Evolutionary conservation across 2,888 invertebrate genomes (phyloP), one percentile per base, ranked within the genome.

Genomic region (Eumerus sabulonum): DNA sequence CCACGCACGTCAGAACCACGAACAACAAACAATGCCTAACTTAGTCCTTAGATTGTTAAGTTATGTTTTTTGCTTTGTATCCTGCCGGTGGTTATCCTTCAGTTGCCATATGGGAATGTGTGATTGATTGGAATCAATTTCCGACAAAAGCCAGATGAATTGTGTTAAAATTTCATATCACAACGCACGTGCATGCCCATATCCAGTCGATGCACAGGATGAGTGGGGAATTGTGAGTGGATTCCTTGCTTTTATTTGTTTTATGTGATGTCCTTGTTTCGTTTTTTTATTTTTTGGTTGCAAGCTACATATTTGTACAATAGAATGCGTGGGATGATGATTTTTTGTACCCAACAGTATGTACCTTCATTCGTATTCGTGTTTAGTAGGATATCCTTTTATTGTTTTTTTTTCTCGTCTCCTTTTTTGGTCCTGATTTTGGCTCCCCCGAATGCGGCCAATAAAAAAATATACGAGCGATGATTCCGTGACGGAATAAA

Each of bases 61-160:
- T 51, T 66, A 72, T 67, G 54, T 64, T 63, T 62, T 59, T 48
- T 50, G 40, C 1, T 56, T 56, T 56, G 62, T 53, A 13, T 59
- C 40, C 40, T 40, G 5, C 40, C n/a, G 12, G 56, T 42, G 4
- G n/a, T 12, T 11, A 13, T 27, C 38, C 9, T 35, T 1, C 56
- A 53, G 1, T 38, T 27, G 64, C 42, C 48, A 56, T 67, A 63
- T 68, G 72, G 57, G 68, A 53, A 64, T 79, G 60, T 59, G 57
- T 88, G 87, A 87, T 87, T 87, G 88, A 87, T 87, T 87, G 86
- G 84, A 87, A 87, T 86, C 85, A 86, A 86, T 86, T 86, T 85
- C 85, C 86, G 84, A 85, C 86, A 85, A 84, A n/a, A 85, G 84
- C 82, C 86, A 85, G 82, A 72, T 76, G 76, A 79, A 74, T 79